Evolutionary conservation across 2,888 invertebrate species (phyloP).

Genomic region (Euphydryas editha): DNA sequence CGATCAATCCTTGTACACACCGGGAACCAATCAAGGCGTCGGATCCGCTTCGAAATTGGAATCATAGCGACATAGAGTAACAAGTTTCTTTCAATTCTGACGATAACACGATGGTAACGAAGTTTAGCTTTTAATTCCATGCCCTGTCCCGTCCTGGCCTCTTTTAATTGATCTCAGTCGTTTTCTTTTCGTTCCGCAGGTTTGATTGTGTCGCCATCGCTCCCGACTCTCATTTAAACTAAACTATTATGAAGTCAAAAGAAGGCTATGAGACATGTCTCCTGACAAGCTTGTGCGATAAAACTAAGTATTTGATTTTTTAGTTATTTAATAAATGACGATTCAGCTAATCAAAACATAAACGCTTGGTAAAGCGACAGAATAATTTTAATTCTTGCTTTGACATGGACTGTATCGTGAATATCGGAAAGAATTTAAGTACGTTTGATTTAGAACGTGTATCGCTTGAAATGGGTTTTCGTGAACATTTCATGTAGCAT

Average conservation of each 20-base stretch:
- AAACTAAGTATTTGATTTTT: background rate
- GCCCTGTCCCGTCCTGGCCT: slow-evolving; percentile 51
- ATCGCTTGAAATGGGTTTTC: slow-evolving; percentile 11
- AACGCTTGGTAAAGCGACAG: background rate
- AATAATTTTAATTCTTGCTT: slow-evolving; percentile 3
- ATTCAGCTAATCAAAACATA: background rate
- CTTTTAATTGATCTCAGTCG: slow-evolving; percentile 72
- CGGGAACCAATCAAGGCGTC: slow-evolving; percentile 75
- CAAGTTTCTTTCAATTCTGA: slow-evolving; percentile 80
- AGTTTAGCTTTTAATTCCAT: slow-evolving; percentile 78
- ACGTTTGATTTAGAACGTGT: slow-evolving; percentile 12
- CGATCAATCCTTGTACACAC: slow-evolving; percentile 59
- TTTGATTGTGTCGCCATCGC: slow-evolving; percentile 49
- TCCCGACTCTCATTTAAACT: slow-evolving; percentile 22
- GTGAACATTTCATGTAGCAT: slow-evolving; percentile 2
- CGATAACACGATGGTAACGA: slow-evolving; percentile 78
- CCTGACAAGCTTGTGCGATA: background rate
- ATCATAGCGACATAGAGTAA: slow-evolving; percentile 75
- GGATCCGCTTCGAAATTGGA: slow-evolving; percentile 80
- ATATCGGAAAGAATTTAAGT: slow-evolving; percentile 8
- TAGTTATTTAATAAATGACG: background rate
- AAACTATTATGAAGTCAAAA: slow-evolving; percentile 27
- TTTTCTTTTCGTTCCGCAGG: slow-evolving; percentile 62
- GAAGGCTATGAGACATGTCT: background rate
- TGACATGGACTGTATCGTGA: background rate